A percentile compares a stretch with the other conserved stretches of the same genome.
phyloP scores from a whole-genome alignment of 2,888 invertebrate species.

The Trichacis sp. region DNA sequence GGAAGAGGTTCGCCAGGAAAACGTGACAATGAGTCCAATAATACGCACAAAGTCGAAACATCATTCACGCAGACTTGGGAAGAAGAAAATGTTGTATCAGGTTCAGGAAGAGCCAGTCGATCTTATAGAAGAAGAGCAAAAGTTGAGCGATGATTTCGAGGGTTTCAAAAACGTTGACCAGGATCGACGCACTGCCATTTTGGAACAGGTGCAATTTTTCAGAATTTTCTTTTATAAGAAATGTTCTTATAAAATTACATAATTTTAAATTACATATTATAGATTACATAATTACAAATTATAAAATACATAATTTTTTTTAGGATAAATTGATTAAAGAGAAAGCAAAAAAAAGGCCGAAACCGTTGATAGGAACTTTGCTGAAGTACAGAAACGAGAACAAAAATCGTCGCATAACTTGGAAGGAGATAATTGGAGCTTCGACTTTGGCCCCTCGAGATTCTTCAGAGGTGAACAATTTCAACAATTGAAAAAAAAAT shows the following conservation, averaged over 20 bases:
- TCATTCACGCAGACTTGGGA: conserved; percentile 15
- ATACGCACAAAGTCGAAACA: conserved; percentile 7
- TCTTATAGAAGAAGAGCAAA: neutral
- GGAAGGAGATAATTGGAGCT: conserved; percentile 49
- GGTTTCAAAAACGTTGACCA: conserved; percentile 39
- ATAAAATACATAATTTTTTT: no score
- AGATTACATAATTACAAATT: no score
- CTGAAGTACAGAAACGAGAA: conserved; percentile 45
- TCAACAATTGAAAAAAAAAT: neutral
- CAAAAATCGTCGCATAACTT: conserved; percentile 47
- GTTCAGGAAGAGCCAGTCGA: neutral
- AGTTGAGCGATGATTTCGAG: neutral
- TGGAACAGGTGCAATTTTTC: conserved; percentile 53
- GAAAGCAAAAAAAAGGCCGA: conserved; percentile 52
- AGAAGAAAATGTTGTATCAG: conserved; percentile 11
- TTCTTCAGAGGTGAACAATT: conserved; percentile 47
- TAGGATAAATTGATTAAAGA: conserved; percentile 56
- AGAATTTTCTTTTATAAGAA: no score
- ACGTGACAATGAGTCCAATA: conserved; percentile 27
- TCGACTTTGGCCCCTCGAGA: conserved; percentile 43
- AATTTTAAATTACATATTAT: no score
- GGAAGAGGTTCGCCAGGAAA: neutral
- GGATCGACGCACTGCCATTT: conserved; percentile 57
- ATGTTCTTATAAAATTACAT: no score
- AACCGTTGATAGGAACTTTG: conserved; percentile 50